Percentiles rank a stretch among this genome's conserved stretches.
Conservation (phyloP, 2,797 vertebrate genomes). For the Ctenopoma multispine region DNA sequence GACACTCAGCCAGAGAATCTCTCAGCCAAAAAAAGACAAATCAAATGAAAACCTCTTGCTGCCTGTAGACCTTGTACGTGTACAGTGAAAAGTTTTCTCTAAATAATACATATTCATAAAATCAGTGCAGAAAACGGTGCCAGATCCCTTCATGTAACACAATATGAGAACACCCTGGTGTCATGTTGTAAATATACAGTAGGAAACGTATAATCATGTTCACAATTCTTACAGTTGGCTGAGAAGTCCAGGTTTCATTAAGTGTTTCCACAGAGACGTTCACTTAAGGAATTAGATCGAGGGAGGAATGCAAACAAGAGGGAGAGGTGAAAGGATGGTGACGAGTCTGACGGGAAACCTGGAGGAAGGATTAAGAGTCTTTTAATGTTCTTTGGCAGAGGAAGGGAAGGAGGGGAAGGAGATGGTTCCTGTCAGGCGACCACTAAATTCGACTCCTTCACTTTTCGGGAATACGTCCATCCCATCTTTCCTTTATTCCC, state of each 20-base stretch:
- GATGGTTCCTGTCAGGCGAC: constrained; percentile 14
- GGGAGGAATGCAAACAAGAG: constrained; percentile 4
- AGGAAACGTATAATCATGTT: constrained; percentile 28
- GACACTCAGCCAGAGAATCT: neutral
- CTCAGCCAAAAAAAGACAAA: neutral
- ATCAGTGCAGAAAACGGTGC: constrained; percentile 3
- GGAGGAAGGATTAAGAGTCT: constrained; percentile 44
- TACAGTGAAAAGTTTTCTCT: constrained; percentile 16
- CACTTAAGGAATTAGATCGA: neutral
- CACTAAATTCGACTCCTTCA: constrained; percentile 4
- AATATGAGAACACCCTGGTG: constrained; percentile 3
- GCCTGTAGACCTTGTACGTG: neutral
- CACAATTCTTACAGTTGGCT: constrained; percentile 17
- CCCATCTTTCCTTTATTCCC: neutral
- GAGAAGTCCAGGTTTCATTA: neutral
- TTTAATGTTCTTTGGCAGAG: constrained; percentile 42
- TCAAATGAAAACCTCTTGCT: neutral
- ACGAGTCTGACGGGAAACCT: constrained; percentile 34
- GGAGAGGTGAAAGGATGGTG: constrained; percentile 4
- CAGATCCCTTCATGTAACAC: constrained; percentile 3
- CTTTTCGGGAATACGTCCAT: neutral
- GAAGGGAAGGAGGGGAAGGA: constrained; percentile 22
- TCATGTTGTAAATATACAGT: constrained; percentile 3
- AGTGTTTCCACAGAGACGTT: constrained; percentile 39
- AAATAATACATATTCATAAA: constrained; percentile 28